These are phyloP conservation scores for Psammodynastes pulverulentus DNA, from an alignment of 2,113 vertebrate genomes.

Conservation along the genomic window DNA sequence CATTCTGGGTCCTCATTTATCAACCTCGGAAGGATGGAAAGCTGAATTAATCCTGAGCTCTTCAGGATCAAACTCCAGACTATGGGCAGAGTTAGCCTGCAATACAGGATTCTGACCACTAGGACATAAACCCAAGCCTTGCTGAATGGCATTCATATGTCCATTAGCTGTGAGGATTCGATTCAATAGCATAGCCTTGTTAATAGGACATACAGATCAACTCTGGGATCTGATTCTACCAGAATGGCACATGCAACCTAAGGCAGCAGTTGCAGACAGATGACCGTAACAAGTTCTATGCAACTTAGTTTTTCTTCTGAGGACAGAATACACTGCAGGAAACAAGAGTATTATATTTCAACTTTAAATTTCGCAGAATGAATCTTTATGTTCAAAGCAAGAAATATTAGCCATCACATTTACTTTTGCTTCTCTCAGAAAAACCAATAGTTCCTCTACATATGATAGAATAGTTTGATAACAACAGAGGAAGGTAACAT, in stretches of 20 bases:
- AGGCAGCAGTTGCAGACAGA: neutral
- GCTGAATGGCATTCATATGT: neutral
- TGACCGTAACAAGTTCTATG: neutral
- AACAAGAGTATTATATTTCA: conserved; percentile 2
- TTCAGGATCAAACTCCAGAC: neutral
- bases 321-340: conserved; percentile 22
- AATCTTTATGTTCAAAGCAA: neutral
- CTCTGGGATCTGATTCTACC: neutral
- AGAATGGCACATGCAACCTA: neutral
- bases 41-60: neutral
- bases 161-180: neutral
- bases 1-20: neutral
- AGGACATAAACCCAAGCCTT: neutral
- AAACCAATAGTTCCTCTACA: neutral
- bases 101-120: neutral
- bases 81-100: neutral
- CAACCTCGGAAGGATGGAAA: neutral
- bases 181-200: neutral
- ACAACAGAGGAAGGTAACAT: neutral
- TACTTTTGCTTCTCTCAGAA: neutral
- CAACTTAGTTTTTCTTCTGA: neutral
- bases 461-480: neutral
- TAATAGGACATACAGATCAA: neutral
- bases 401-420: neutral
- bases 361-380: conserved; percentile 31